Evolutionary conservation across 2,888 invertebrate genomes (phyloP).

Genomic region (Watsonalla cultraria): DNA sequence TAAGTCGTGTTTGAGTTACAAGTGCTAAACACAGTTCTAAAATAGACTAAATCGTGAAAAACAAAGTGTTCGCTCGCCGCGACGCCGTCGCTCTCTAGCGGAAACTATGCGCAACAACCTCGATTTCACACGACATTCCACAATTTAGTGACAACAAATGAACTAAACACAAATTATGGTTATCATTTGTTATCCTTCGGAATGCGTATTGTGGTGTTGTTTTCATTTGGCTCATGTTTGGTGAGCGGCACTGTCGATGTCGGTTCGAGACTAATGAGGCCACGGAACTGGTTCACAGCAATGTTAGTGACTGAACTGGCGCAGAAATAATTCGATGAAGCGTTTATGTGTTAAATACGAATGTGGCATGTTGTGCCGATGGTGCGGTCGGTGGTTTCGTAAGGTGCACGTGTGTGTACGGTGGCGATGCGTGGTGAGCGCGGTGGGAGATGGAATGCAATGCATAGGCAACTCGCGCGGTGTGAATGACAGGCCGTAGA

Average conservation of each 20-base stretch:
- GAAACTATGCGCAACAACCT: slow-evolving; percentile 75
- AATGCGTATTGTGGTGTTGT: slow-evolving; percentile 56
- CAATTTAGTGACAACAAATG: slow-evolving; percentile 79
- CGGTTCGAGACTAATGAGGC: slow-evolving; percentile 58
- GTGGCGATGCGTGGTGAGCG: slow-evolving; percentile 56
- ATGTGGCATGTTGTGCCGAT: slow-evolving; percentile 51
- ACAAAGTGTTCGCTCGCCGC: slow-evolving; percentile 67
- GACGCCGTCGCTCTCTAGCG: slow-evolving; percentile 79
- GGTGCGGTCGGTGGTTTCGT: slow-evolving; percentile 56
- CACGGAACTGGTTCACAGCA: slow-evolving; percentile 68
- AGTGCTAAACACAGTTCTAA: slow-evolving; percentile 57
- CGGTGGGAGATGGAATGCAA: slow-evolving; percentile 75
- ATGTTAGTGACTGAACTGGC: slow-evolving; percentile 59
- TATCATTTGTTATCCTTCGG: slow-evolving; percentile 74
- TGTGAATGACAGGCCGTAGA: slow-evolving; percentile 79
- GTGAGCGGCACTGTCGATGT: slow-evolving; percentile 46
- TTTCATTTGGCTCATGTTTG: slow-evolving; percentile 45
- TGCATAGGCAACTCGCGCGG: slow-evolving; percentile 77
- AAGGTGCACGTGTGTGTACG: slow-evolving; percentile 54
- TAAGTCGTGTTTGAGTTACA: slow-evolving; percentile 37
- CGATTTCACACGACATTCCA: slow-evolving; percentile 80
- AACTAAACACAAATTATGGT: slow-evolving; percentile 77
- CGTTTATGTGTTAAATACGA: slow-evolving; percentile 56
- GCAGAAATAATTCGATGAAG: slow-evolving; percentile 68
- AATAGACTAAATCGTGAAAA: slow-evolving; percentile 72